A percentile compares a stretch with the other conserved stretches of the same genome.
Evolutionary conservation across 2,797 vertebrate genomes (phyloP).

Genomic region (Ceryle rudis): DNA sequence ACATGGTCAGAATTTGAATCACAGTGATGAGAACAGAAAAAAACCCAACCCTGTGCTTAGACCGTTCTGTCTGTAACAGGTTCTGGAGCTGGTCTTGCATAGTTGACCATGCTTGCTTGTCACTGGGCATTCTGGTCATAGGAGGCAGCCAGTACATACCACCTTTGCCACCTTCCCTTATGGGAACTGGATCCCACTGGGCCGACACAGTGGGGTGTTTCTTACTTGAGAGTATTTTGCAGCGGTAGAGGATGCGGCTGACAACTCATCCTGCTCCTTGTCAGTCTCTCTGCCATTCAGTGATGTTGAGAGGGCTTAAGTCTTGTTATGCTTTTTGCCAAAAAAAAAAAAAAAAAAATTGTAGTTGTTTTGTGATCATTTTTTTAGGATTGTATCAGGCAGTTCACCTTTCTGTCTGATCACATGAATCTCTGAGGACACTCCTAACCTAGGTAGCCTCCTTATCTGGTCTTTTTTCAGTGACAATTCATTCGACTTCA

Average conservation of each 20-base stretch:
- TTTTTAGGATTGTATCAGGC: not conserved
- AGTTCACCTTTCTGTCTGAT: not conserved
- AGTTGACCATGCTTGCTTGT: not conserved
- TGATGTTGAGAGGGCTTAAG: not conserved
- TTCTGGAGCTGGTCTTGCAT: not conserved
- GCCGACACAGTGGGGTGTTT: not conserved
- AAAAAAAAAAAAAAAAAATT: not conserved
- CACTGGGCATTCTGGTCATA: not conserved
- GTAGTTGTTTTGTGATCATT: not conserved
- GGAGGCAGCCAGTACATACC: not conserved
- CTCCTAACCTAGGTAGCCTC: not conserved
- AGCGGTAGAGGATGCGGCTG: not conserved
- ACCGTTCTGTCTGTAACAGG: rapidly evolving
- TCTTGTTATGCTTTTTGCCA: not conserved
- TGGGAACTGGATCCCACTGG: too few species aligned
- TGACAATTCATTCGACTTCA: not conserved
- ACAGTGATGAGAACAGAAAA: not conserved
- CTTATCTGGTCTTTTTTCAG: not conserved
- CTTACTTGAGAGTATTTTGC: not conserved
- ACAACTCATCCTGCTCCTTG: not conserved
- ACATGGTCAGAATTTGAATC: not conserved
- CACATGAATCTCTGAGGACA: not conserved
- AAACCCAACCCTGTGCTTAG: not conserved
- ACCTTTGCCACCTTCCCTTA: not conserved
- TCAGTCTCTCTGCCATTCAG: not conserved